Conservation (phyloP, 2,797 vertebrate species). For the Girardinus metallicus region DNA sequence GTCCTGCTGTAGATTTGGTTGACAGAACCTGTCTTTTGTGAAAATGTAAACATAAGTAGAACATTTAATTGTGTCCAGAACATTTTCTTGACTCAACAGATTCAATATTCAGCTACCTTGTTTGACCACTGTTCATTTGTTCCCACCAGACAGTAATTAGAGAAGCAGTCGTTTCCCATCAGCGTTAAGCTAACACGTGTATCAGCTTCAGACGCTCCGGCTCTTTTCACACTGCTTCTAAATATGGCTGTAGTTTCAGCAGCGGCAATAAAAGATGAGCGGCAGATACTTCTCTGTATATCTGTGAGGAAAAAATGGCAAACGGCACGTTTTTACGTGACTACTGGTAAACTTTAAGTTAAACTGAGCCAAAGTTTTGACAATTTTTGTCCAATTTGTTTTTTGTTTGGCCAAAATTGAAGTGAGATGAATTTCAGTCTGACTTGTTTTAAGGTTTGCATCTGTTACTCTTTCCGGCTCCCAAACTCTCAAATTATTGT, state of each 20-base stretch:
- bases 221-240: constrained; percentile 12
- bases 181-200: constrained; percentile 6
- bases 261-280: neutral
- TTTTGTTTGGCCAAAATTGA: neutral
- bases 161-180: neutral
- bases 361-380: neutral
- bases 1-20: constrained; percentile 26
- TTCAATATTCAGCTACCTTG: neutral
- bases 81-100: constrained; percentile 11
- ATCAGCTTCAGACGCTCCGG: neutral
- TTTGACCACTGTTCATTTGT: constrained; percentile 6
- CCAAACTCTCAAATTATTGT: too few species aligned
- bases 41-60: neutral
- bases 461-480: neutral
- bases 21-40: neutral
- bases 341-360: neutral
- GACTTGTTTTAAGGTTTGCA: neutral
- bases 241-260: neutral
- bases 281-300: neutral
- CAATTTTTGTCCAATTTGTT: neutral
- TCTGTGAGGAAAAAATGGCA: neutral
- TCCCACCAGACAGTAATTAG: neutral
- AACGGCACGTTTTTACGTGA: neutral
- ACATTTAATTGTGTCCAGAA: constrained; percentile 1
- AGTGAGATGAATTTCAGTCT: neutral